phyloP scores from a whole-genome alignment of 2,888 invertebrate species.

The Andricus curvator region DNA sequence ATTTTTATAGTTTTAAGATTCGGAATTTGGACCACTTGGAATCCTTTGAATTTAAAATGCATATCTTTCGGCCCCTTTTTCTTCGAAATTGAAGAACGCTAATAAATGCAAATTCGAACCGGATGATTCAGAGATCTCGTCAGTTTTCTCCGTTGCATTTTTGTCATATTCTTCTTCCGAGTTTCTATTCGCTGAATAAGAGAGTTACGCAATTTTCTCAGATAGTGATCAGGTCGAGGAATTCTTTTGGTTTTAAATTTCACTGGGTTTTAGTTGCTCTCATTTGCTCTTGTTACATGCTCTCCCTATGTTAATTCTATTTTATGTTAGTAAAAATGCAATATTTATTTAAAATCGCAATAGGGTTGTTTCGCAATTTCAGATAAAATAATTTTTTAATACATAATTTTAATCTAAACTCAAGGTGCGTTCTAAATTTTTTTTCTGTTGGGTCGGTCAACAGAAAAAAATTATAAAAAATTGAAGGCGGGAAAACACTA shows the following conservation, averaged over 20 bases:
- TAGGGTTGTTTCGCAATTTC: no score
- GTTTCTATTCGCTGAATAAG: neutral
- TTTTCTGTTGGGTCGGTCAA: no score
- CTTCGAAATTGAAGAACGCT: neutral
- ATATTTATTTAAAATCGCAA: no score
- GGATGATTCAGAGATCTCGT: conserved; percentile 1
- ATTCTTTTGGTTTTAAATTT: neutral
- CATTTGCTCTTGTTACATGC: neutral
- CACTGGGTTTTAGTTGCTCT: neutral
- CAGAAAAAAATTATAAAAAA: no score
- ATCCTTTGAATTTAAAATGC: neutral
- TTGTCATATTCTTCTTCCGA: conserved; percentile 6
- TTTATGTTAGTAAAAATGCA: no score
- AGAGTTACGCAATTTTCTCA: conserved; percentile 1
- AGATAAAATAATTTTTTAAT: no score
- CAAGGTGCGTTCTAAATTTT: no score
- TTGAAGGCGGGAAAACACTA: no score
- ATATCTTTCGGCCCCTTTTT: neutral
- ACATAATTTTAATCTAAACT: no score
- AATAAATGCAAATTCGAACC: neutral
- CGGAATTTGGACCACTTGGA: neutral
- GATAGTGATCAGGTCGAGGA: neutral
- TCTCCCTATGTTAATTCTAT: neutral
- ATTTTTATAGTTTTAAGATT: neutral
- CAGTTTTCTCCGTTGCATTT: neutral